Evolutionary conservation across 2,888 invertebrate genomes (phyloP), one percentile per base, ranked within the genome.

Genomic region (Ophonus ardosiacus): DNA sequence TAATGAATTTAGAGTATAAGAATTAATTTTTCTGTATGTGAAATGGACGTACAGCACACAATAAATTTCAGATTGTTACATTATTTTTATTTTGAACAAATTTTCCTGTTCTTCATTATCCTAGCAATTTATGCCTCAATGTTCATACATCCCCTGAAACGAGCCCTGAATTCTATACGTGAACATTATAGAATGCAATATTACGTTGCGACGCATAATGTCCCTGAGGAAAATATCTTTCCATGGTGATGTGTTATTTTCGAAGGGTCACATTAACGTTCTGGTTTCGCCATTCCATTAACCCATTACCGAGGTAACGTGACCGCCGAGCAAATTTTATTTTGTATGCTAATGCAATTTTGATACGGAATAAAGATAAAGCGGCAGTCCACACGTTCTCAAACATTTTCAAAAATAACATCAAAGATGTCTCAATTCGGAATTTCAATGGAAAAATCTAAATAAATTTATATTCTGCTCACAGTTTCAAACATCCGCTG

Each of bases 261-360:
- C 21, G 63, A 63, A 63, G 63, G 68, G 68, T 68, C 31, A 38
- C 38, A 31, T 68, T 68, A 68, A 68, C 31, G 68, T 68, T n/a
- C 38, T 31, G 68, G 31, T 68, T 68, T 68, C 7, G n/a, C 38
- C 68, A n/a, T 18, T 5, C 63, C 21, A 68, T 68, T 68, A 68
- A 68, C 68, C 68, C 68, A 68, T 68, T 68, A 68, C 31, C 38
- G 38, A n/a, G 68, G 68, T 68, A 68, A 68, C 68, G 68, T 38
- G 43, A 31, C 8, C 63, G 43, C 18, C 7, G 68, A 71, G 57
- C 82, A 82, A 82, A 82, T 82, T 71, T 82, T 82, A 82, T 82
- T 82, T 82, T 82, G 68, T 82, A 71, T 82, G 82, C 68, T 82
- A 82, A 82, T 82, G 82, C 71, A 82, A 82, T 82, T 71, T 82